Conservation (phyloP, 1,140 invertebrate species). For the Thaumetopoea pityocampa region DNA sequence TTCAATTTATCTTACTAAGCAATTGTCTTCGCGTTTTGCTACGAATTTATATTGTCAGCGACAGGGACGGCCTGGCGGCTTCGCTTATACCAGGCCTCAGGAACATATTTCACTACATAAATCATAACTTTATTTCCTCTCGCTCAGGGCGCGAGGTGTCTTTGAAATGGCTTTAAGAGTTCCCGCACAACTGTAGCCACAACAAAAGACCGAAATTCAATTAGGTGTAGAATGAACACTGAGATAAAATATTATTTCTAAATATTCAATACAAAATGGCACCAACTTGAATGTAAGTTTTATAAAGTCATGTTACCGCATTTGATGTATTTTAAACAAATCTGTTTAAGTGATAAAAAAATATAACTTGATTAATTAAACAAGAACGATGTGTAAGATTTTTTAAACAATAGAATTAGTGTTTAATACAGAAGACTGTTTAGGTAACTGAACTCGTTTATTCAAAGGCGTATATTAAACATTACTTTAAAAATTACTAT, state of each 20-base stretch:
- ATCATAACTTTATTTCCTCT: constrained; percentile 74
- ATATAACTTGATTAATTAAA: too few relatives aligned
- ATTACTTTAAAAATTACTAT: too few relatives aligned
- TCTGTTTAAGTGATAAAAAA: too few relatives aligned
- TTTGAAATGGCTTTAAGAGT: constrained; percentile 63
- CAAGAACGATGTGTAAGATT: too few relatives aligned
- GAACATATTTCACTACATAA: constrained; percentile 69
- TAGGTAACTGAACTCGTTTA: too few relatives aligned
- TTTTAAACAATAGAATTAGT: too few relatives aligned
- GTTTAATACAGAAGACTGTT: too few relatives aligned
- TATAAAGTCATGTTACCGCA: background rate
- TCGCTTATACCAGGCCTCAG: constrained; percentile 39
- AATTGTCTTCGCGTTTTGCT: constrained; percentile 32
- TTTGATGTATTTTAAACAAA: too few relatives aligned
- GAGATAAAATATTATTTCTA: constrained; percentile 38
- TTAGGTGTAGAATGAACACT: constrained; percentile 48
- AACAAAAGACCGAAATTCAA: constrained; percentile 65
- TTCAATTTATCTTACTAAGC: constrained; percentile 23
- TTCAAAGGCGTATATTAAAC: too few relatives aligned
- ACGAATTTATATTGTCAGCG: constrained; percentile 41
- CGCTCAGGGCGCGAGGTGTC: constrained; percentile 57
- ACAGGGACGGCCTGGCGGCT: constrained; percentile 31
- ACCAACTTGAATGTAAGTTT: background rate
- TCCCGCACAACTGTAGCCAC: constrained; percentile 40
- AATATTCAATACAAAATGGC: constrained; percentile 33